A percentile compares a stretch with the other conserved stretches of the same genome.
phyloP scores from a whole-genome alignment of 2,797 vertebrate genomes.

The Botia kubotai region DNA sequence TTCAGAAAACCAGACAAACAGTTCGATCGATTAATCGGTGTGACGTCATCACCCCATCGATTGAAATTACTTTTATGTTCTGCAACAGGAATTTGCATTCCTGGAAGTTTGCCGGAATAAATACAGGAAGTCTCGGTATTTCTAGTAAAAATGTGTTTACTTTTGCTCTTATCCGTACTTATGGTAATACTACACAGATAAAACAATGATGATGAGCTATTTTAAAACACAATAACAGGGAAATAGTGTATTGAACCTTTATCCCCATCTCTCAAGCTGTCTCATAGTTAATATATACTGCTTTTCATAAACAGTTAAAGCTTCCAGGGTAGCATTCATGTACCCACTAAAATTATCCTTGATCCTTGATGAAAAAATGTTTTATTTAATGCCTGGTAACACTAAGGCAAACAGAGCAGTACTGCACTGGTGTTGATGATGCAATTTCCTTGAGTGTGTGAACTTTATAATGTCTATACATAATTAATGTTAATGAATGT shows the following conservation, averaged over 20 bases:
- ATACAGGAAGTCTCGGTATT: not conserved
- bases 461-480: not conserved
- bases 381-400: not conserved
- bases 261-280: no score
- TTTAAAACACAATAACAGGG: no score
- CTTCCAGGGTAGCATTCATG: not conserved
- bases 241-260: no score
- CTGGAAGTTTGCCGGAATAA: not conserved
- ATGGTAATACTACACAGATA: no score
- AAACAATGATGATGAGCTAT: no score
- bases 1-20: not conserved
- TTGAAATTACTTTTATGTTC: not conserved
- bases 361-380: no score
- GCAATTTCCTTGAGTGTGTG: not conserved
- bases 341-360: not conserved
- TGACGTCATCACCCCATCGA: constrained; percentile 1
- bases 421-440: not conserved
- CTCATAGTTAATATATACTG: no score
- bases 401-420: not conserved
- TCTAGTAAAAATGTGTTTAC: not conserved
- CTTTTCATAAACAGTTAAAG: no score
- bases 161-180: no score
- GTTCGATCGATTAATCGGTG: not conserved
- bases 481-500: no score
- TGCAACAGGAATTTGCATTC: not conserved